Conservation (phyloP, 1,140 invertebrate species). For the Drosophila ambigua region DNA sequence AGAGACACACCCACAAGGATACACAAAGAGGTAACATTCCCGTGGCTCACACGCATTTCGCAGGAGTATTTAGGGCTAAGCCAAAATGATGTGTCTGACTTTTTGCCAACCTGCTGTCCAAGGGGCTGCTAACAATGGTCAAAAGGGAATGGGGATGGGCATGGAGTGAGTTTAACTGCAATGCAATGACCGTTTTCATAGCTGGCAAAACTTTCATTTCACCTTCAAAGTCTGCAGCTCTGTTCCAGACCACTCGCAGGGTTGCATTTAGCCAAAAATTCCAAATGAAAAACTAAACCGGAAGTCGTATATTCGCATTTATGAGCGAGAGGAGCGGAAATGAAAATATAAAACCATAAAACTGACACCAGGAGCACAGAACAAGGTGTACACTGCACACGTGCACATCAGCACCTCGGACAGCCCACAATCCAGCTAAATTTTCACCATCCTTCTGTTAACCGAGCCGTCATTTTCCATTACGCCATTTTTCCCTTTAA, state of each 20-base stretch:
- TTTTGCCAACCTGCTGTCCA: constrained; percentile 25
- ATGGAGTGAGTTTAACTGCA: constrained; percentile 23
- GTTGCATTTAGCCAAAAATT: constrained; percentile 41
- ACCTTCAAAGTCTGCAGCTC: constrained; percentile 58
- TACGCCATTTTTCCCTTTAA: constrained; percentile 5
- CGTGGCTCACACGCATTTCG: constrained; percentile 41
- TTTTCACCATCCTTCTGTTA: background rate
- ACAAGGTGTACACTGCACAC: background rate
- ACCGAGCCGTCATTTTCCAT: constrained; percentile 5
- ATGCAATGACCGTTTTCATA: constrained; percentile 65
- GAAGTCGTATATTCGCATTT: constrained; percentile 72
- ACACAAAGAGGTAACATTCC: background rate
- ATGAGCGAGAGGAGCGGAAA: constrained; percentile 67
- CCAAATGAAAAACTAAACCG: constrained; percentile 8
- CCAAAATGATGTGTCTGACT: constrained; percentile 80
- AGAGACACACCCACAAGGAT: constrained; percentile 4
- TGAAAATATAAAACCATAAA: constrained; percentile 78
- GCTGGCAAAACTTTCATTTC: constrained; percentile 65
- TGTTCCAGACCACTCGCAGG: constrained; percentile 4
- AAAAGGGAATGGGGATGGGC: background rate
- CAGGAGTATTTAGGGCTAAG: constrained; percentile 61
- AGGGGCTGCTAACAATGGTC: constrained; percentile 8
- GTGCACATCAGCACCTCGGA: background rate
- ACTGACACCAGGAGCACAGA: constrained; percentile 35
- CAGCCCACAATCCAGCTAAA: constrained; percentile 8